phyloP scores from a whole-genome alignment of 1,140 invertebrate genomes.

The Trichonephila clavipes region DNA sequence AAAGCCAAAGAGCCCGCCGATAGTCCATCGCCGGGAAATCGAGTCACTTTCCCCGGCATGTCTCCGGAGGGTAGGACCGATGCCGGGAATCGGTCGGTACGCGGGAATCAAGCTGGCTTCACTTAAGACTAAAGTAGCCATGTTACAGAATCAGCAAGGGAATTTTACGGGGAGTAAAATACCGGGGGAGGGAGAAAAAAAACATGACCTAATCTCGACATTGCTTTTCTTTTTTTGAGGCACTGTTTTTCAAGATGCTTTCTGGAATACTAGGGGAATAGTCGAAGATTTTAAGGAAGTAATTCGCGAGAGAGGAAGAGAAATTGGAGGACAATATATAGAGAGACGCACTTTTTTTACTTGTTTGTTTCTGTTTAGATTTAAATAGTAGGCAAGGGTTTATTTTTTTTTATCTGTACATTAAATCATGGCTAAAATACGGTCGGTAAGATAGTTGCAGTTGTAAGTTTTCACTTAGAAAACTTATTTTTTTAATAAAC shows the following conservation, averaged over 20 bases:
- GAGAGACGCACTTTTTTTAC: background rate
- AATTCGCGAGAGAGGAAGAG: background rate
- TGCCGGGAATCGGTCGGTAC: background rate
- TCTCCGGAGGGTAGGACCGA: constrained; percentile 62
- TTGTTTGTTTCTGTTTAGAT: background rate
- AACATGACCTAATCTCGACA: constrained; percentile 67
- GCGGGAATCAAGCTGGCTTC: constrained; percentile 43
- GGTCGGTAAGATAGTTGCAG: no score
- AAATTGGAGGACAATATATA: constrained; percentile 31
- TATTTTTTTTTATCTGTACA: background rate
- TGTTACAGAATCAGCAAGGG: constrained; percentile 70
- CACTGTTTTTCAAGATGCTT: constrained; percentile 43
- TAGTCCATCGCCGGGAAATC: constrained; percentile 66
- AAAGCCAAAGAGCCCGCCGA: constrained; percentile 53
- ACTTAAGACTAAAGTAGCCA: constrained; percentile 75
- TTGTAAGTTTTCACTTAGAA: no score
- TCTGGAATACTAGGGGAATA: background rate
- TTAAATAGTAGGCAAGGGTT: background rate
- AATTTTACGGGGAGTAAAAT: constrained; percentile 24
- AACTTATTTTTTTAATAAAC: no score
- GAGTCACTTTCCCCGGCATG: constrained; percentile 34
- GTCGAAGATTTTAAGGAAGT: constrained; percentile 49
- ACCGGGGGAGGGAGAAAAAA: constrained; percentile 11
- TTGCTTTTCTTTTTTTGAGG: constrained; percentile 19
- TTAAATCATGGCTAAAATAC: no score